A percentile compares a stretch with the other conserved stretches of the same genome.
These are phyloP conservation scores for Lycia hirtaria DNA, from an alignment of 2,888 invertebrate genomes.

Conservation along the genomic window DNA sequence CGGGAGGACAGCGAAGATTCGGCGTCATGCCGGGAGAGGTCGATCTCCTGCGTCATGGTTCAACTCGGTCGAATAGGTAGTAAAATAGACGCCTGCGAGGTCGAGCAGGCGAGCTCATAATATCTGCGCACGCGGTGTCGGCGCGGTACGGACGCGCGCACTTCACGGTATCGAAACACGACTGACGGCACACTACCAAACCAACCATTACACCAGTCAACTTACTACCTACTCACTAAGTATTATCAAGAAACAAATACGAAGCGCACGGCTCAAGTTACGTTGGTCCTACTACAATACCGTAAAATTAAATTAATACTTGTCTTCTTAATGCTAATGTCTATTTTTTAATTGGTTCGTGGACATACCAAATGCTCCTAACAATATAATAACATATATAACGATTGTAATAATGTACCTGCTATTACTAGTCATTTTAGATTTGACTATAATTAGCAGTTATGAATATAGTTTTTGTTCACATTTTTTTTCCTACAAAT, in stretches of 20 bases:
- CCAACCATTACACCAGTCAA: constrained; percentile 57
- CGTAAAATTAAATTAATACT: constrained; percentile 34
- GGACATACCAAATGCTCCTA: not conserved
- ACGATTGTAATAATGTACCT: no score
- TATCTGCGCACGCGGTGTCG: constrained; percentile 54
- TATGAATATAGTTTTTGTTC: no score
- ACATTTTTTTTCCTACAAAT: no score
- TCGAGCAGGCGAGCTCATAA: constrained; percentile 69
- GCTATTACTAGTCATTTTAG: not conserved
- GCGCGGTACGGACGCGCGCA: constrained; percentile 68
- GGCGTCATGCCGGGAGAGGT: constrained; percentile 62
- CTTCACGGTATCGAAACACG: constrained; percentile 60
- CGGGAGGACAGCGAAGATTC: constrained; percentile 66
- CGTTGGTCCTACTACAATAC: constrained; percentile 40
- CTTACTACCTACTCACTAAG: constrained; percentile 40
- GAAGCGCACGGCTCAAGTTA: constrained; percentile 44
- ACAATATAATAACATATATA: no score
- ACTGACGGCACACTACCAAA: constrained; percentile 66
- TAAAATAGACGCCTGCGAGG: constrained; percentile 66
- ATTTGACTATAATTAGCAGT: not conserved
- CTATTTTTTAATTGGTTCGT: constrained; percentile 8
- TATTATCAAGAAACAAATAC: constrained; percentile 38
- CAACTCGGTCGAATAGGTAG: constrained; percentile 53
- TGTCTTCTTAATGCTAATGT: constrained; percentile 18
- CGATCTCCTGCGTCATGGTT: constrained; percentile 77